Conservation (phyloP, 2,888 invertebrate species). For the Caprella mutica region DNA sequence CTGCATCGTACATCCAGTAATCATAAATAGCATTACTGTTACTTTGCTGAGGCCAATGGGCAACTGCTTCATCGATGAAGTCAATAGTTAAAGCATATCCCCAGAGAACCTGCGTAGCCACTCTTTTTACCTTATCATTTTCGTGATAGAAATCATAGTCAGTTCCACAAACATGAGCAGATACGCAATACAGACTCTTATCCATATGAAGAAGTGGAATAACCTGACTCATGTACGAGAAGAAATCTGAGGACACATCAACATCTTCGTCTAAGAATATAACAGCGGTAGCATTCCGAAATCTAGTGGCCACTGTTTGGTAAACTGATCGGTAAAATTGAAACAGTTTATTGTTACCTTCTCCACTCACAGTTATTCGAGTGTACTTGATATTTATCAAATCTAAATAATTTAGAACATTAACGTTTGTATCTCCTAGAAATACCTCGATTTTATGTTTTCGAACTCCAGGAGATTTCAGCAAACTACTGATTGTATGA, state of each 20-base stretch:
- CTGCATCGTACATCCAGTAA: constrained; percentile 17
- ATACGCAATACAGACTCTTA: constrained; percentile 26
- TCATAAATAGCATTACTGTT: constrained; percentile 15
- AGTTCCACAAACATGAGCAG: constrained; percentile 6
- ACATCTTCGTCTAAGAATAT: constrained; percentile 32
- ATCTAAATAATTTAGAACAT: constrained; percentile 12
- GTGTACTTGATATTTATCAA: constrained; percentile 18
- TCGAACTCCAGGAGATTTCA: constrained; percentile 18
- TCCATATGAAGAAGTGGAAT: constrained; percentile 18
- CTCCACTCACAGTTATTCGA: constrained; percentile 8
- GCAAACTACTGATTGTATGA: constrained; percentile 16
- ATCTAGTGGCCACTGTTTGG: constrained; percentile 11
- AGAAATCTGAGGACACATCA: constrained; percentile 29
- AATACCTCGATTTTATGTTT: constrained; percentile 17
- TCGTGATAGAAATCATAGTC: neutral
- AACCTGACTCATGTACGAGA: constrained; percentile 29
- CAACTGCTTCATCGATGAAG: constrained; percentile 20
- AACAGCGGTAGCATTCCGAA: constrained; percentile 20
- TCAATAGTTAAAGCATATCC: constrained; percentile 22
- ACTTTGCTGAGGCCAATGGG: constrained; percentile 10
- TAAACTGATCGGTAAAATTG: constrained; percentile 25
- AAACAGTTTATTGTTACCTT: constrained; percentile 24
- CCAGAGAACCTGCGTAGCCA: constrained; percentile 22
- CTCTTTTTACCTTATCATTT: constrained; percentile 9
- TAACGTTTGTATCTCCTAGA: constrained; percentile 14